Evolutionary conservation across 2,797 vertebrate genomes (phyloP).

Genomic region (Hydrophis major): DNA sequence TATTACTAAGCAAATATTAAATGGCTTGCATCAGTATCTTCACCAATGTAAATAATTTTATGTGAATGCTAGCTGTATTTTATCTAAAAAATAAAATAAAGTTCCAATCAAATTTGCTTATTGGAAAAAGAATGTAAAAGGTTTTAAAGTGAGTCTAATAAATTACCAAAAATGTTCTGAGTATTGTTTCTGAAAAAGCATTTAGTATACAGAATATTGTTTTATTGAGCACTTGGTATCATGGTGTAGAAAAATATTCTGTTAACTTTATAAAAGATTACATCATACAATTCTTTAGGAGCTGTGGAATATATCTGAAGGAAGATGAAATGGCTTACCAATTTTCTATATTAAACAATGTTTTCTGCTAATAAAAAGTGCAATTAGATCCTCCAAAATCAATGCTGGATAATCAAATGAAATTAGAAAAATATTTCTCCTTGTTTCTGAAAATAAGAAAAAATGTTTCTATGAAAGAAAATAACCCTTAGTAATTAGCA

Average conservation of each 20-base stretch:
- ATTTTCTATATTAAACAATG: not conserved
- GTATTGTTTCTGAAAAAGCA: not conserved
- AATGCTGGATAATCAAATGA: not conserved
- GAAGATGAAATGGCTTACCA: constrained; percentile 45
- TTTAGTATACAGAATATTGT: not conserved
- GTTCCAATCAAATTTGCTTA: not conserved
- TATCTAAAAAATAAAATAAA: not conserved
- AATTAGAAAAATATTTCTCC: not conserved
- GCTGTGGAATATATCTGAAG: constrained; percentile 30
- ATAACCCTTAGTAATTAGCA: constrained; percentile 55
- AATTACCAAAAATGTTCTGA: not conserved
- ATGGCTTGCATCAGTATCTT: not conserved
- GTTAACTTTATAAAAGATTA: constrained; percentile 30
- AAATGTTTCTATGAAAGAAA: not conserved
- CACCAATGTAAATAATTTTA: not conserved
- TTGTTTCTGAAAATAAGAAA: not conserved
- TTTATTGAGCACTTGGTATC: not conserved
- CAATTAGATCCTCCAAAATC: not conserved
- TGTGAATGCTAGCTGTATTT: not conserved
- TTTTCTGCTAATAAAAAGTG: not conserved
- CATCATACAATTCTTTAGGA: constrained; percentile 29
- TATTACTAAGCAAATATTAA: not conserved
- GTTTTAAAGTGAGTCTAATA: not conserved
- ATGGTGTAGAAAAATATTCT: constrained; percentile 40
- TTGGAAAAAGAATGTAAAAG: not conserved